Base-by-base conservation (phyloP, 2,888 invertebrate genomes). In the Cylindroiulus punctatus region DNA sequence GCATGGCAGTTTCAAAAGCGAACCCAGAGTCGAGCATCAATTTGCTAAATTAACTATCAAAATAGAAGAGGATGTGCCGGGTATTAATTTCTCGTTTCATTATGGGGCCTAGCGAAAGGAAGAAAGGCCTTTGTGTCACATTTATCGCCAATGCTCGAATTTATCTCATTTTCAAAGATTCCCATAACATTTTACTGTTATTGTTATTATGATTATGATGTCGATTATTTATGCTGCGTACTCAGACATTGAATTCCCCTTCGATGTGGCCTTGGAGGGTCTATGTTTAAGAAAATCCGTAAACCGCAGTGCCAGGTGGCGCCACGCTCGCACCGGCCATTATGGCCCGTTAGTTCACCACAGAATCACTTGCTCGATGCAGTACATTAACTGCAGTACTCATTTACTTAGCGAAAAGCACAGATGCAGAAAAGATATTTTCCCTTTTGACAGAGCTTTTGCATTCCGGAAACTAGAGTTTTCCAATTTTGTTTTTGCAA, bases 41-140 rank as follows among this genome's bases (percentile, higher is more conserved):
- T 52, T 52, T 52, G 52, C 52, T 52, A 52, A 52, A 52, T 52
- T 52, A 52, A 52, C 52, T 52, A 52, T 52, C n/a, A 52, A 52
- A 52, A 52, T n/a, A 19, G 52, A 52, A 52, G 52, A 52, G 52
- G 52, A 52, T 52, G 52, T 52, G 52, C 19, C 52, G 52, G 52
- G 52, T 52, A 52, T 52, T 52, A 52, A 52, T 52, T 52, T 52
- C 52, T 52, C 52, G 52, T 52, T 52, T 52, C 52, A 52, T 52
- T 52, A 52, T 17, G 52, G 52, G 19, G 52, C 19, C 52, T 7
- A 4, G 19, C 19, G 52, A 52, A n/a, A 52, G 52, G 44, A 44
- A 44, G 44, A 44, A 44, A 17, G 44, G 44, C 52, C n/a, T 52
- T 19, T 52, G 17, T 19, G 19, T 19, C 52, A 52, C 52, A n/a